Percentiles rank a stretch among this genome's conserved stretches.
phyloP scores from a whole-genome alignment of 2,888 invertebrate genomes.

The Meloe dianella region DNA sequence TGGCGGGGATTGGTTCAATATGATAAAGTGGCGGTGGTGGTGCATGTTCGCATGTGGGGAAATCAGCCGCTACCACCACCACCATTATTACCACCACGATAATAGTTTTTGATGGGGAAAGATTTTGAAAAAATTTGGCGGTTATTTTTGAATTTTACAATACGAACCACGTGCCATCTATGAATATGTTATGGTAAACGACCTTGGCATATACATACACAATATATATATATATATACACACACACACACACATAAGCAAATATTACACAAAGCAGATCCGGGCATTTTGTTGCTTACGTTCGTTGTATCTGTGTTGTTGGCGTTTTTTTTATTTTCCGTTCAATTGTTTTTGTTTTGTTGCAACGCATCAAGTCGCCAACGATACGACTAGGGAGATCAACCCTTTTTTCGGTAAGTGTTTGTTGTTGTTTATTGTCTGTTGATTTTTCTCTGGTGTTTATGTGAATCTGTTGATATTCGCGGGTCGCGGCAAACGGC shows the following conservation, averaged over 20 bases:
- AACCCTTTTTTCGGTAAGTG: conserved; percentile 14
- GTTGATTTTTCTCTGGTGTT: background rate
- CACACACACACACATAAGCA: conserved; percentile 40
- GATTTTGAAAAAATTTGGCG: conserved; percentile 31
- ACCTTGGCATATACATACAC: conserved; percentile 44
- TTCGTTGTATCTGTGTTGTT: conserved; percentile 30
- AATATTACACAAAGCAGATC: conserved; percentile 45
- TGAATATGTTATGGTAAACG: conserved; percentile 40
- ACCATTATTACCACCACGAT: background rate
- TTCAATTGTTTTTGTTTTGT: conserved; percentile 43
- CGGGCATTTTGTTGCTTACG: conserved; percentile 49
- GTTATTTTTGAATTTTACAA: conserved; percentile 38
- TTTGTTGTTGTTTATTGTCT: conserved; percentile 36
- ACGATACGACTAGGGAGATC: background rate
- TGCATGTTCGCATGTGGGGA: background rate
- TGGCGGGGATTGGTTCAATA: conserved; percentile 8
- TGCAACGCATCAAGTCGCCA: background rate
- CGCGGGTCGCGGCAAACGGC: conserved; percentile 48
- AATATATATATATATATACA: conserved; percentile 16
- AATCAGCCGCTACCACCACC: background rate
- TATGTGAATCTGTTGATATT: conserved; percentile 40
- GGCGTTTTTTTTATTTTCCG: background rate
- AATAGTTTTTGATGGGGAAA: background rate
- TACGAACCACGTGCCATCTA: conserved; percentile 51
- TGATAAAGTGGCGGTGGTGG: background rate